Conservation (phyloP, 2,797 vertebrate genomes). For the Semaprochilodus insignis region DNA sequence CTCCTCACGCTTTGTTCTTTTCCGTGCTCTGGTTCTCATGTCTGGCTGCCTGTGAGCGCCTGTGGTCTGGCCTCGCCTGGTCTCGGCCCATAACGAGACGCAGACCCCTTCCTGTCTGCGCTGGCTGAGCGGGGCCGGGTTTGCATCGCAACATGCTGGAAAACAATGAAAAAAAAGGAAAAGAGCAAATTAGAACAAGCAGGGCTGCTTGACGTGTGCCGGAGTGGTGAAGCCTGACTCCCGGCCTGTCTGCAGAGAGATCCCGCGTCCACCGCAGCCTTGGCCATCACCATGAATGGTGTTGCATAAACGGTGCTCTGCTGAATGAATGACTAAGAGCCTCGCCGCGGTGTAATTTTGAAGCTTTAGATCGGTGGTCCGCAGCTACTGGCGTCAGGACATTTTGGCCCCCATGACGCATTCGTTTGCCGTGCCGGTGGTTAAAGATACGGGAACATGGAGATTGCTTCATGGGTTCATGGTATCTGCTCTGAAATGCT, state of each 20-base stretch:
- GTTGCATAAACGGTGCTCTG: background rate
- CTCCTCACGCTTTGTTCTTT: slow-evolving; percentile 35
- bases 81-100: slow-evolving; percentile 37
- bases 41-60: slow-evolving; percentile 8
- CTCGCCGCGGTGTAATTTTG: background rate
- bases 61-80: slow-evolving; percentile 31
- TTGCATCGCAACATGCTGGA: background rate
- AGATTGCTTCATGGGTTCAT: too few species aligned
- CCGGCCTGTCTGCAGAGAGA: slow-evolving; percentile 5
- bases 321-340: background rate
- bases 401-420: background rate
- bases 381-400: background rate
- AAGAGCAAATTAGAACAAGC: slow-evolving; percentile 20
- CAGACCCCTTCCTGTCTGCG: slow-evolving; percentile 51
- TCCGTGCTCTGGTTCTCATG: slow-evolving; percentile 38
- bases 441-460: background rate
- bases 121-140: slow-evolving; percentile 4
- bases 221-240: background rate
- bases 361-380: background rate
- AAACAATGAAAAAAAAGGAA: background rate
- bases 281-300: background rate
- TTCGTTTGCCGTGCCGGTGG: background rate
- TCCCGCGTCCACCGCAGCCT: background rate
- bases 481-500: too few species aligned
- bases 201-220: background rate